These are phyloP conservation scores for Heteronetta atricapilla DNA, from an alignment of 2,113 vertebrate genomes.

Conservation along the genomic window DNA sequence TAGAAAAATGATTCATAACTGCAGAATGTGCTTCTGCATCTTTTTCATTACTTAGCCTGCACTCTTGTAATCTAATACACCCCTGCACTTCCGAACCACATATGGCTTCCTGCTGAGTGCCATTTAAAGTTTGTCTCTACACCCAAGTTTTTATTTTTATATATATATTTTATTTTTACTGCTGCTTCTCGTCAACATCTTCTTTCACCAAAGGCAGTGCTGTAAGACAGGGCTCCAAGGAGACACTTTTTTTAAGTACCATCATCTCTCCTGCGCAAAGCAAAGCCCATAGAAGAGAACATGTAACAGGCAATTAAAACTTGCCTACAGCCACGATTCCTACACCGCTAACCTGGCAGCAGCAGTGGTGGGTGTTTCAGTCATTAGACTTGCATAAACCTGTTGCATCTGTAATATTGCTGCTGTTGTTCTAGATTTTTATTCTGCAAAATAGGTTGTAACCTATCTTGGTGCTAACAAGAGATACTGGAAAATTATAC, in stretches of 20 bases:
- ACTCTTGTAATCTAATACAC: background rate
- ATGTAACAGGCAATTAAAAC: background rate
- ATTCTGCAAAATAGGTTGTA: background rate
- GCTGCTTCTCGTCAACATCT: background rate
- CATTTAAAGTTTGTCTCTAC: background rate
- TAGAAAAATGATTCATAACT: slow-evolving; percentile 41
- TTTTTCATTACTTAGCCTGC: slow-evolving; percentile 50
- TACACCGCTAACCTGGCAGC: background rate
- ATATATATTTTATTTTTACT: background rate
- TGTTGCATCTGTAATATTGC: background rate
- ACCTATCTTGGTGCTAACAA: background rate
- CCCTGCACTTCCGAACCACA: background rate
- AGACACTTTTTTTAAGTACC: background rate
- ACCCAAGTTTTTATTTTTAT: background rate
- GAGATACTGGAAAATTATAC: background rate
- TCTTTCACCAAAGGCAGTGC: background rate
- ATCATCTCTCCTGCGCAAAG: background rate
- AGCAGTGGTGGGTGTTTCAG: background rate
- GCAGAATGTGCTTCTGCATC: slow-evolving; percentile 53
- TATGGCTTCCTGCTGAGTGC: background rate
- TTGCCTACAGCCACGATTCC: background rate
- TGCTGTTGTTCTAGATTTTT: background rate
- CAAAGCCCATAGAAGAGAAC: background rate
- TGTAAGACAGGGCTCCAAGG: background rate
- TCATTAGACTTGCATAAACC: background rate